Percentiles rank a stretch among this genome's conserved stretches.
Conservation (phyloP, 2,797 vertebrate genomes). For the Phalanger gymnotis region DNA sequence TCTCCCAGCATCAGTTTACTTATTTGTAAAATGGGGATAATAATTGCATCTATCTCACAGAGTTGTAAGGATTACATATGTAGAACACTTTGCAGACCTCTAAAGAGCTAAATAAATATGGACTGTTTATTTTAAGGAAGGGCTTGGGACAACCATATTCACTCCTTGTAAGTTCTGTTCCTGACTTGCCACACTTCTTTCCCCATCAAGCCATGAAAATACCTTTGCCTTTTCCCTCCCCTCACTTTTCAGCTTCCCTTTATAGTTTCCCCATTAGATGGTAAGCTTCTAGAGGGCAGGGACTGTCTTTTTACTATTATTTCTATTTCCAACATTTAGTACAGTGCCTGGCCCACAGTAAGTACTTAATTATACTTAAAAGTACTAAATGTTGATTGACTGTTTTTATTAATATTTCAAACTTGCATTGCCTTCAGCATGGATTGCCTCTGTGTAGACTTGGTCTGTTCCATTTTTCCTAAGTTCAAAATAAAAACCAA, state of each 20-base stretch:
- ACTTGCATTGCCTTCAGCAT: neutral
- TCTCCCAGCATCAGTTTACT: neutral
- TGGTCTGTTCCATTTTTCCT: neutral
- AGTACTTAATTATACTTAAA: neutral
- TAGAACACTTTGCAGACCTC: neutral
- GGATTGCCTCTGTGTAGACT: neutral
- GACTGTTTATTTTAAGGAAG: neutral
- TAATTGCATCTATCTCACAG: neutral
- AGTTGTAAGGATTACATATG: neutral
- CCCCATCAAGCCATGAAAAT: neutral
- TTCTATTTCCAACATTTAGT: neutral
- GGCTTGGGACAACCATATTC: too few species aligned
- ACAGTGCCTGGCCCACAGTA: neutral
- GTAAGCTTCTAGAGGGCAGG: neutral
- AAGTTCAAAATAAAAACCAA: neutral
- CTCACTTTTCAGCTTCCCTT: neutral
- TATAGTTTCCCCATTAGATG: neutral
- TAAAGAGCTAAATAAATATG: neutral
- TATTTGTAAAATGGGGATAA: too few species aligned
- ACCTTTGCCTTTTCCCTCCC: neutral
- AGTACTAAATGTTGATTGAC: neutral
- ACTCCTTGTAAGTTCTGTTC: neutral
- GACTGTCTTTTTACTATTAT: neutral
- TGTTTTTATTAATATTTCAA: neutral
- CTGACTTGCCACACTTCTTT: neutral